Evolutionary conservation across 2,888 invertebrate genomes (phyloP).

Genomic region (Nowickia ferox): DNA sequence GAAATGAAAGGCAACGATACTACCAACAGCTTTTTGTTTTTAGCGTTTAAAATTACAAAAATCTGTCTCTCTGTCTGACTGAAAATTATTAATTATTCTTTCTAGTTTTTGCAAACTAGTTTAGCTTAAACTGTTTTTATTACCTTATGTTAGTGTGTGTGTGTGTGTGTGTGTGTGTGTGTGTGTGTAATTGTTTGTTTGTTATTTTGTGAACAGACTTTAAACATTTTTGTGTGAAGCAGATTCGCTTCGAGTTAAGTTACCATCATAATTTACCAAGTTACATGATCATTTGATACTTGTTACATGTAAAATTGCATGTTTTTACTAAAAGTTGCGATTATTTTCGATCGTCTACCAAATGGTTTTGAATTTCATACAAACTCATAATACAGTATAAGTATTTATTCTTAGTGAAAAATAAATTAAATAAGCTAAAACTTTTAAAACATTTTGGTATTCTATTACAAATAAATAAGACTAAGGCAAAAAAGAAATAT

Average conservation of each 20-base stretch:
- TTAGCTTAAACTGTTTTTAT: neutral
- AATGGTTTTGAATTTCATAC: conserved; percentile 68
- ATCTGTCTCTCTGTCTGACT: conserved; percentile 13
- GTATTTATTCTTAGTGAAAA: conserved; percentile 1
- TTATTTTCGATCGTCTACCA: conserved; percentile 65
- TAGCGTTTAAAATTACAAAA: conserved; percentile 44
- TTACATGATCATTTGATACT: conserved; percentile 71
- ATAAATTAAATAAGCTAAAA: neutral
- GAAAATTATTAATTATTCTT: conserved; percentile 31
- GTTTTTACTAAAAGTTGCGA: conserved; percentile 64
- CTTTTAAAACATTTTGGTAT: conserved; percentile 40
- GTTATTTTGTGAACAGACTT: neutral
- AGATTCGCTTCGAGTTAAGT: conserved; percentile 23
- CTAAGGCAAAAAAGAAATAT: conserved; percentile 1
- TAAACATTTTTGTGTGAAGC: conserved; percentile 17
- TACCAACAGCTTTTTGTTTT: conserved; percentile 11
- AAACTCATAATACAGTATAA: conserved; percentile 15
- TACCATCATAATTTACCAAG: conserved; percentile 60
- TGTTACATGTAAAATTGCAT: conserved; percentile 69
- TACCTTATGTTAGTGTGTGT: neutral
- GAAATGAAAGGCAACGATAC: neutral
- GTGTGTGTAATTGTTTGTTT: neutral
- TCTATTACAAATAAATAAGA: conserved; percentile 52
- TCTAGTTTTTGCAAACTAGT: neutral
- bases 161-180: neutral